Conservation (phyloP, 2,113 vertebrate genomes). For the Cheirogaleus medius region DNA sequence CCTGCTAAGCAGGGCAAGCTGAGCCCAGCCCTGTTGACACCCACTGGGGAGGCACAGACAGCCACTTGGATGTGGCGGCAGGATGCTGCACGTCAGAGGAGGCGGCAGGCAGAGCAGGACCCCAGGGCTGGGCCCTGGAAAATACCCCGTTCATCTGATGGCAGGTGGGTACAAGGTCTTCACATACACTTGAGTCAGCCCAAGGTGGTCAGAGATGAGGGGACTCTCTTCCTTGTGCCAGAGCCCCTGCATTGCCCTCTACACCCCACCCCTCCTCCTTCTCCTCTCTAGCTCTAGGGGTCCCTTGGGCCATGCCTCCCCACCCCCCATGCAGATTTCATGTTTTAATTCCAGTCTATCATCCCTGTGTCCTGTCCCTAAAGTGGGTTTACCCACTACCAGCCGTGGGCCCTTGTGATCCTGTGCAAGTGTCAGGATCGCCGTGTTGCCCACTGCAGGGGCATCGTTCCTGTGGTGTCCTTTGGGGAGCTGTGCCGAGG, state of each 20-base stretch:
- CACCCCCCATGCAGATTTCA: not conserved
- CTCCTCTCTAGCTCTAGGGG: not conserved
- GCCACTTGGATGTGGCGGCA: not conserved
- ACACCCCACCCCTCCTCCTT: not conserved
- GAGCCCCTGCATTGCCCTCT: not conserved
- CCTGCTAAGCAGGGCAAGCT: rapidly evolving
- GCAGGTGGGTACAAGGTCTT: not conserved
- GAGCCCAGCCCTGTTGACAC: not conserved
- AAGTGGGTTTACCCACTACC: not conserved
- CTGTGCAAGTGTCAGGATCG: not conserved
- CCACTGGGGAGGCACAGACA: not conserved
- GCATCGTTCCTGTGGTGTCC: not conserved
- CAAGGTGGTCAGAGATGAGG: not conserved
- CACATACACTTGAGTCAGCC: rapidly evolving
- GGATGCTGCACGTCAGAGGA: constrained; percentile 13
- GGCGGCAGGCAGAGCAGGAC: not conserved
- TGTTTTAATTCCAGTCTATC: not conserved
- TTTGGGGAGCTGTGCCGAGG: not conserved
- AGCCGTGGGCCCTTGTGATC: not conserved
- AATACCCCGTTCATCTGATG: constrained; percentile 22
- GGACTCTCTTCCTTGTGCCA: not conserved
- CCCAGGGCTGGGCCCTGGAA: not conserved
- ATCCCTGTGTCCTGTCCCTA: not conserved
- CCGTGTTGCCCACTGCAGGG: too few species aligned
- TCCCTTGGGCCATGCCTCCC: not conserved